phyloP scores from a whole-genome alignment of 2,113 vertebrate genomes.

The Gallinago jamesoni region DNA sequence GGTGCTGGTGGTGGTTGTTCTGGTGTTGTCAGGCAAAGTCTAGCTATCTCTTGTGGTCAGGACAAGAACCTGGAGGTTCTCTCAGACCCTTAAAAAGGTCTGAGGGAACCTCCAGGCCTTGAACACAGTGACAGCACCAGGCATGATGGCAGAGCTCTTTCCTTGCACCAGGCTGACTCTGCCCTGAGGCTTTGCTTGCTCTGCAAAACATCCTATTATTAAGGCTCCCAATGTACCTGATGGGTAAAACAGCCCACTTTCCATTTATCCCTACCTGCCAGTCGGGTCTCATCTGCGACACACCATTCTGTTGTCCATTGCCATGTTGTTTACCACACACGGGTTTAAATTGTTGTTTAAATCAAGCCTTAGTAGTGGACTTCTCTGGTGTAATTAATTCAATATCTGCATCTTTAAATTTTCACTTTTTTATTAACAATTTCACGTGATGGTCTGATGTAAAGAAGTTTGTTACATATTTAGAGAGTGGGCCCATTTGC shows the following conservation, averaged over 20 bases:
- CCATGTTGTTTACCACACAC: not conserved
- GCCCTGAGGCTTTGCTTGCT: not conserved
- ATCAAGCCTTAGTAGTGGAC: not conserved
- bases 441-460: not conserved
- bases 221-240: not conserved
- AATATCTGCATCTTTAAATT: not conserved
- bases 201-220: not conserved
- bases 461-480: not conserved
- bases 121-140: not conserved
- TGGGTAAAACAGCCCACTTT: not conserved
- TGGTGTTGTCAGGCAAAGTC: not conserved
- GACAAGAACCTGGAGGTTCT: not conserved
- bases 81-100: not conserved
- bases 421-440: not conserved
- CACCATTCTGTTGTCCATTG: not conserved
- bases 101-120: not conserved
- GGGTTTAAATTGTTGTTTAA: not conserved
- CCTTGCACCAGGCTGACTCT: not conserved
- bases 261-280: not conserved
- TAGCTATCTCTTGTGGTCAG: not conserved
- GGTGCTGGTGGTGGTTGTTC: not conserved
- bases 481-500: not conserved
- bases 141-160: not conserved
- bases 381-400: not conserved
- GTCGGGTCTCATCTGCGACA: not conserved